Evolutionary conservation across 1,140 invertebrate genomes (phyloP).

Genomic region (Trachelipus rathkii): DNA sequence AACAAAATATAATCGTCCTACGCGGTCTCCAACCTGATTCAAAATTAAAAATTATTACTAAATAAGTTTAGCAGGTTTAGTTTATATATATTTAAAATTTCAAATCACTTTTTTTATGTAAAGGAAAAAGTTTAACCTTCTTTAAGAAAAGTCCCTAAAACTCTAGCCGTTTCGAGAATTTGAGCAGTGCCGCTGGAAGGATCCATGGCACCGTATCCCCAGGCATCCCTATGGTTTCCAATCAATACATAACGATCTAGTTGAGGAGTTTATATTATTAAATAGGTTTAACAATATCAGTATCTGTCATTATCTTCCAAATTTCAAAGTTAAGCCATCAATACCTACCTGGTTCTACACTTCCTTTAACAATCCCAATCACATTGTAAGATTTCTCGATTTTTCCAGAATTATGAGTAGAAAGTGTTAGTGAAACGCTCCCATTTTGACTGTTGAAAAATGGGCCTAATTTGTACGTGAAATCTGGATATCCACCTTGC

Average conservation of each 20-base stretch:
- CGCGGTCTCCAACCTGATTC: slow-evolving; percentile 51
- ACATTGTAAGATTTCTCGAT: slow-evolving; percentile 46
- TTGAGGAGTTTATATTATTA: no score
- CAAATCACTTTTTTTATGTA: no score
- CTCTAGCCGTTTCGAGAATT: slow-evolving; percentile 49
- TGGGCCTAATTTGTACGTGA: slow-evolving; percentile 54
- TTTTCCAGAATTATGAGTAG: slow-evolving; percentile 31
- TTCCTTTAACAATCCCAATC: slow-evolving; percentile 47
- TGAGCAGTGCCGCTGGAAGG: slow-evolving; percentile 57
- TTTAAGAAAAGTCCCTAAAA: slow-evolving; percentile 1
- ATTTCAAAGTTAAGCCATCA: not conserved
- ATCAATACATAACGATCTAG: slow-evolving; percentile 56
- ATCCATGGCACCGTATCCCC: slow-evolving; percentile 58
- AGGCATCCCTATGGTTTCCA: slow-evolving; percentile 61
- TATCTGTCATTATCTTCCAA: not conserved
- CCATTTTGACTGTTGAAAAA: not conserved
- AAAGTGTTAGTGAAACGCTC: not conserved
- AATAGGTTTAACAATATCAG: no score
- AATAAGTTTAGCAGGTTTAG: no score
- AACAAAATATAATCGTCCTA: slow-evolving; percentile 54
- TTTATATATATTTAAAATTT: no score
- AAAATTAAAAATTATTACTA: no score
- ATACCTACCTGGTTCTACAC: slow-evolving; percentile 36
- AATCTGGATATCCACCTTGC: slow-evolving; percentile 53
- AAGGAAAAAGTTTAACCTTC: no score